Evolutionary conservation across 2,797 vertebrate genomes (phyloP).

Genomic region (Benthosema pterotum): DNA sequence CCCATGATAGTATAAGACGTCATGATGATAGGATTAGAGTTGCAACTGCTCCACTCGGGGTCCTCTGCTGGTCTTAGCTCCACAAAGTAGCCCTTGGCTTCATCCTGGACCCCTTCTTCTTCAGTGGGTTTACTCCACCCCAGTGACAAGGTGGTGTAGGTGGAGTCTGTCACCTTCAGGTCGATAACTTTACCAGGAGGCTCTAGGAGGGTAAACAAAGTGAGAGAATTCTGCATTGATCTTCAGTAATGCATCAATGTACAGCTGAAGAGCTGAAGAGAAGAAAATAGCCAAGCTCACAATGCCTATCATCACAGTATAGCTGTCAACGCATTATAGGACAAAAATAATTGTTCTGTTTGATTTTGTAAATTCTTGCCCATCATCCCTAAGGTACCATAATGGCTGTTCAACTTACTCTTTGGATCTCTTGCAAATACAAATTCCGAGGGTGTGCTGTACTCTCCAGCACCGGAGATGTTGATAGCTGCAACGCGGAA

Average conservation of each 20-base stretch:
- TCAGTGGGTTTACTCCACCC: constrained; percentile 82
- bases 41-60: constrained; percentile 84
- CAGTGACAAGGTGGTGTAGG: constrained; percentile 82
- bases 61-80: constrained; percentile 80
- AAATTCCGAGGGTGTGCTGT: constrained; percentile 83
- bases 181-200: constrained; percentile 82
- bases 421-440: constrained; percentile 82
- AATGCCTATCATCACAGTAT: too few relatives aligned
- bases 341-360: background rate
- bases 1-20: constrained; percentile 83
- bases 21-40: constrained; percentile 65
- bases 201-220: constrained; percentile 66
- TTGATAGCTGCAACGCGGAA: constrained; percentile 88
- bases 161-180: constrained; percentile 83
- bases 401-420: constrained; percentile 74
- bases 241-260: background rate
- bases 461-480: constrained; percentile 84
- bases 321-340: too few relatives aligned
- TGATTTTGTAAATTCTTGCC: background rate
- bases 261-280: too few relatives aligned
- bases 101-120: constrained; percentile 74
- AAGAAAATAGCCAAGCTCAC: too few relatives aligned
- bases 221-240: background rate
- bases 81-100: constrained; percentile 86
- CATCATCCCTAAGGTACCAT: background rate